phyloP scores from a whole-genome alignment of 2,113 vertebrate species.

The Hiodon alosoides region DNA sequence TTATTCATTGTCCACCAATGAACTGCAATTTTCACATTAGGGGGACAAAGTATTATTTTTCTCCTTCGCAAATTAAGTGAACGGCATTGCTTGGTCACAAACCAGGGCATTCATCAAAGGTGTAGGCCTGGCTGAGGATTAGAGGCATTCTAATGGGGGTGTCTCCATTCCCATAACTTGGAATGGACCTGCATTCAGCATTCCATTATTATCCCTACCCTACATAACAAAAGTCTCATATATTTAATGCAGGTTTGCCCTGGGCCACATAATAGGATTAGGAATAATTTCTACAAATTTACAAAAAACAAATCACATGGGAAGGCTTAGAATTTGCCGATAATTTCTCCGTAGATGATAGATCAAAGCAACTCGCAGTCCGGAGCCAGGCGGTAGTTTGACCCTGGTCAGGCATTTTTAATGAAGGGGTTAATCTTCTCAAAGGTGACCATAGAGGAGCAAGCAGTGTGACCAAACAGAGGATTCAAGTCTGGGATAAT shows the following conservation, averaged over 20 bases:
- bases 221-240: slow-evolving; percentile 87
- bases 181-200: slow-evolving; percentile 75
- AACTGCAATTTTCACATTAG: slow-evolving; percentile 73
- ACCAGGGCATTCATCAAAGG: slow-evolving; percentile 80
- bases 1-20: slow-evolving; percentile 74
- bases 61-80: slow-evolving; percentile 72
- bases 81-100: slow-evolving; percentile 70
- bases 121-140: slow-evolving; percentile 75
- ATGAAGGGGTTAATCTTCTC: slow-evolving; percentile 99
- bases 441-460: slow-evolving; percentile 96
- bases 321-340: slow-evolving; percentile 94
- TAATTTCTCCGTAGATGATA: slow-evolving; percentile 96
- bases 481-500: slow-evolving; percentile 81
- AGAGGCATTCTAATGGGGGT: slow-evolving; percentile 75
- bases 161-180: slow-evolving; percentile 86
- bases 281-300: slow-evolving; percentile 99
- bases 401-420: slow-evolving; percentile 90
- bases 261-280: slow-evolving; percentile 97
- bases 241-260: slow-evolving; percentile 90
- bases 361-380: slow-evolving; percentile 89
- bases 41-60: slow-evolving; percentile 69
- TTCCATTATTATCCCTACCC: slow-evolving; percentile 79
- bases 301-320: slow-evolving; percentile 99
- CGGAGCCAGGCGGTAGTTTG: slow-evolving; percentile 84
- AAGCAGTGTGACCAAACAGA: slow-evolving; percentile 98